Conservation (phyloP, 2,113 vertebrate species). For the Corythaixoides concolor region DNA sequence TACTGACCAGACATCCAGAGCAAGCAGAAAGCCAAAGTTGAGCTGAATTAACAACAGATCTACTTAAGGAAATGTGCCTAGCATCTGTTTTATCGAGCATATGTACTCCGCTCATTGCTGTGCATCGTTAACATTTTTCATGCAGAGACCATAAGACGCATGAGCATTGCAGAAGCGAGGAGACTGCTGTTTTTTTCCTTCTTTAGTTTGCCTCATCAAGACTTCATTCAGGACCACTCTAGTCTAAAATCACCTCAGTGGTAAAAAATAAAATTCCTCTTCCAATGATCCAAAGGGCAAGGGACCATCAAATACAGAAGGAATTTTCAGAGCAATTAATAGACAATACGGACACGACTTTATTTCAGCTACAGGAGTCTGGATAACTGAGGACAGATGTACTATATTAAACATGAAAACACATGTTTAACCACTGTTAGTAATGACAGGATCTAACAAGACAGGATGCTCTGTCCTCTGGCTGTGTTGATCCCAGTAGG, state of each 20-base stretch:
- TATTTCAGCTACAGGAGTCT: not conserved
- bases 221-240: not conserved
- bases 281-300: not conserved
- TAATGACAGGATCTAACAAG: not conserved
- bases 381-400: not conserved
- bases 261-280: not conserved
- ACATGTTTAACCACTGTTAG: not conserved
- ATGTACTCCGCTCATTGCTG: not conserved
- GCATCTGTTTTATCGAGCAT: slow-evolving; percentile 22
- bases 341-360: not conserved
- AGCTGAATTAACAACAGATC: slow-evolving; percentile 18
- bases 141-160: not conserved
- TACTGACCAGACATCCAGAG: not conserved
- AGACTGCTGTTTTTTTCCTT: not conserved
- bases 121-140: slow-evolving; percentile 18
- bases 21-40: not conserved
- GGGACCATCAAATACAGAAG: not conserved
- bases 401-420: not conserved
- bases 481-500: not conserved
- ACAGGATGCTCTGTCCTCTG: not conserved
- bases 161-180: not conserved
- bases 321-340: not conserved
- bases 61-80: slow-evolving; percentile 21
- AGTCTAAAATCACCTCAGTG: not conserved
- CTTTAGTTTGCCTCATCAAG: not conserved